Percentiles rank a stretch among this genome's conserved stretches.
Conservation (phyloP, 2,888 invertebrate species). For the Abrostola triplasia region DNA sequence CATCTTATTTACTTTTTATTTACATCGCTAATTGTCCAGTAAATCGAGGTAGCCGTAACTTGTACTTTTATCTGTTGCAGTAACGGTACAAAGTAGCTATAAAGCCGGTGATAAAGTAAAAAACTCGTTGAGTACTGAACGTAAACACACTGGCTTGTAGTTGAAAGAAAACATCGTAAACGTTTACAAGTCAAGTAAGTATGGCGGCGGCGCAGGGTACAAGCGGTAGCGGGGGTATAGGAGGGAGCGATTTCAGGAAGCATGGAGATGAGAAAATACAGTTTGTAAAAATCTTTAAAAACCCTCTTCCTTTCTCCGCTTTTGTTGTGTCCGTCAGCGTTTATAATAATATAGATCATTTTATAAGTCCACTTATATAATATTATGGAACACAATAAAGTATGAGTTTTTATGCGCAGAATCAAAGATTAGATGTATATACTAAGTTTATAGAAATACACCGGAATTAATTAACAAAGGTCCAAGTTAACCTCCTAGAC, state of each 20-base stretch:
- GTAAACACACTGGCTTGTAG: constrained; percentile 77
- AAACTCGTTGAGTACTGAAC: constrained; percentile 76
- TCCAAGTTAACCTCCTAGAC: too few species aligned
- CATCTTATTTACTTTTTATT: constrained; percentile 53
- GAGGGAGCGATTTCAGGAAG: background rate
- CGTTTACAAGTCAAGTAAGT: constrained; percentile 77
- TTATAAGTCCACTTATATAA: too few species aligned
- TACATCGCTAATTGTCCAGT: constrained; percentile 52
- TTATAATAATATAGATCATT: too few species aligned
- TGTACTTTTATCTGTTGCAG: constrained; percentile 60
- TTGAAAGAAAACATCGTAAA: constrained; percentile 84
- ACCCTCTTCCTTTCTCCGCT: too few species aligned
- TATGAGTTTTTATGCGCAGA: too few species aligned
- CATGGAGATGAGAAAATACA: background rate
- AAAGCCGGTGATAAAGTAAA: constrained; percentile 78
- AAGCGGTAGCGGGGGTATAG: constrained; percentile 32
- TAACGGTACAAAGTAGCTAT: constrained; percentile 70
- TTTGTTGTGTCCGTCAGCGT: too few species aligned
- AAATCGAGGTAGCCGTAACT: constrained; percentile 38
- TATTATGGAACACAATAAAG: too few species aligned
- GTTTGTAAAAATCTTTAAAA: too few species aligned
- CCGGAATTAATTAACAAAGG: too few species aligned
- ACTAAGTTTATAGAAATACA: too few species aligned
- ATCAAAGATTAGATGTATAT: too few species aligned
- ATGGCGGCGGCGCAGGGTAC: constrained; percentile 39